Conservation (phyloP, 2,888 invertebrate genomes). For the Aplocera efformata region DNA sequence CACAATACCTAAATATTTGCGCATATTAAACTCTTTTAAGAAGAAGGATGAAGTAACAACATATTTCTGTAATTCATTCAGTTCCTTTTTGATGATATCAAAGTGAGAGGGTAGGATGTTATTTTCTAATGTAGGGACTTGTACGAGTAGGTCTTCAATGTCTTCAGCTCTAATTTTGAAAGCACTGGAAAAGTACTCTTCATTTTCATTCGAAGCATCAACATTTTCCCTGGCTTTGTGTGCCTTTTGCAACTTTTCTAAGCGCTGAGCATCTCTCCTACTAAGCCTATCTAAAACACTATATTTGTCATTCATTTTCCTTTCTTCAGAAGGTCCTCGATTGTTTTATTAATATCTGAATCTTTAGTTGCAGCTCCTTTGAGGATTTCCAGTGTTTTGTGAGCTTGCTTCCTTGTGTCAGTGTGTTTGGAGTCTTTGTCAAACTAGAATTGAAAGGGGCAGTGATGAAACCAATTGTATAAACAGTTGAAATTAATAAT, state of each 20-base stretch:
- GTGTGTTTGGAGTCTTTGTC: conserved; percentile 55
- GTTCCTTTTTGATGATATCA: conserved; percentile 85
- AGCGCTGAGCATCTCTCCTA: conserved; percentile 82
- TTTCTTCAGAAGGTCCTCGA: conserved; percentile 69
- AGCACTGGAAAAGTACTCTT: conserved; percentile 85
- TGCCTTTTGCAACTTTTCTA: conserved; percentile 83
- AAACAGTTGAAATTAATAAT: background rate
- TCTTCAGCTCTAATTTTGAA: conserved; percentile 84
- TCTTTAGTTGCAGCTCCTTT: conserved; percentile 69
- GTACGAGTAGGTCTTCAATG: conserved; percentile 82
- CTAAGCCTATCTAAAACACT: conserved; percentile 69
- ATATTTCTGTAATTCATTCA: conserved; percentile 88
- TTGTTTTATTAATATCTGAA: conserved; percentile 65
- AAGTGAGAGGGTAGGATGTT: conserved; percentile 81
- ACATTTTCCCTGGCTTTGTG: conserved; percentile 82
- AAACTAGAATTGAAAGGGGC: conserved; percentile 50
- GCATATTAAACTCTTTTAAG: conserved; percentile 89
- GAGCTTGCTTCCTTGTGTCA: conserved; percentile 52
- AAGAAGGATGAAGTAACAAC: conserved; percentile 90
- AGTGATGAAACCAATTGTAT: background rate
- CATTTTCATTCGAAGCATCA: conserved; percentile 83
- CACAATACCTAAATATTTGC: conserved; percentile 87
- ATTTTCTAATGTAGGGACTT: conserved; percentile 71
- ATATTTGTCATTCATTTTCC: conserved; percentile 72
- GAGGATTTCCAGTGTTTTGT: conserved; percentile 57